Evolutionary conservation across 2,113 vertebrate genomes (phyloP), one percentile per base, ranked within the genome.

Genomic region (Bagarius yarrelli): DNA sequence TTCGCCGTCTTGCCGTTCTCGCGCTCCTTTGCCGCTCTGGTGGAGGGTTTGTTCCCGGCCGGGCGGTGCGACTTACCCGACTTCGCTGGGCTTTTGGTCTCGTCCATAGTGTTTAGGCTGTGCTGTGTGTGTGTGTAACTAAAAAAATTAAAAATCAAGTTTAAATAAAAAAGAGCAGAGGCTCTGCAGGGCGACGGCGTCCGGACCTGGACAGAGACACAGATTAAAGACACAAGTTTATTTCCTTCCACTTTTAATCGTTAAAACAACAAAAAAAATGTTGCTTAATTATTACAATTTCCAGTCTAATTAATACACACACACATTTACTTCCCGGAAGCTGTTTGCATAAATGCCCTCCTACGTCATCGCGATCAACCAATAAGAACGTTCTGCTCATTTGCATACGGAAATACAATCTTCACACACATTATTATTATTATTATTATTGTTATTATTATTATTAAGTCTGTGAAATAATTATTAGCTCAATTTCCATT

Each of bases 71-170:
- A 91, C 91, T 94, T 97, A 87, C 93, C 92, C 76, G 92, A 85
- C 92, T 94, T 97, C 84, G 93, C 92, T 83, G 94, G 92, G 90
- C 91, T 94, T 90, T 83, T 91, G 86, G 92, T 90, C 81, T 95
- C 95, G 88, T 98, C 96, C 96, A 98, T 99, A 93, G 79, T 90
- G 93, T 82, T 90, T 47, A 76, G 34, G 40, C 76, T 23, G 83
- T 64, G 76, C 60, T 21, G n/a, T 3, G n/a, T 70, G 67, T 90
- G 69, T 47, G 36, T 50, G 27, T 15, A 90, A 89, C 14, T 57
- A 59, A 52, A 73, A 61, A 73, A 30, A 27, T 34, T 40, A 14
- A 76, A 56, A 69, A 25, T 47, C 55, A 27, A 87, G 88, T 82
- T 90, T 90, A 87, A 88, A 83, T 83, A 73, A 80, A 79, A 78